Base-by-base conservation (phyloP, 2,113 vertebrate species). In the Gadus macrocephalus region DNA sequence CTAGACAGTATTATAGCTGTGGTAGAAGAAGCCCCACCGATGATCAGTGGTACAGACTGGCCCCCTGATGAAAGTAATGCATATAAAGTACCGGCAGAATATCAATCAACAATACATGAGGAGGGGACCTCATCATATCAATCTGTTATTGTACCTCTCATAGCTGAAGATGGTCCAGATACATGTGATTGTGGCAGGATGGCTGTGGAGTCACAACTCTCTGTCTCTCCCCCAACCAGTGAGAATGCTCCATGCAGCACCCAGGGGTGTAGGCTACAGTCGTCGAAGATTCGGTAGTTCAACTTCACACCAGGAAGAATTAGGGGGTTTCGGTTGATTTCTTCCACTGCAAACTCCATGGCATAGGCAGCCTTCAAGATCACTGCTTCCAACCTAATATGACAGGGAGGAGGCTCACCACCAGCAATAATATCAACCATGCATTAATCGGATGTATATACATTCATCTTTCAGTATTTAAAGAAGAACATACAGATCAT, bases 331-430 rank as follows among this genome's bases (percentile, higher is more conserved):
- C 60, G 71, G 77, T 93, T 93, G 67, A 93, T 93, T 81, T 93
- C 91, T 16, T 93, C 90, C 67, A 93, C 71, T 0, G 92, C 90
- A 81, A 90, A 93, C 20, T 89, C 63, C 83, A 92, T 82, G 14
- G 89, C 85, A 61, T 91, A 83, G 12, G 74, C 66, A 73, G 81
- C 81, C 49, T 77, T 82, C 17, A 88, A 68, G 2, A 82, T 19
- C 38, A 69, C 62, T 15, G 73, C 28, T 67, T 90, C 82, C 53
- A 90, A 86, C 67, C 86, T 89, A 70, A 80, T 8, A 68, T 9
- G n/a, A 61, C 25, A 62, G 61, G 22, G 5, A 5, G 72, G 3
- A 64, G 1, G 16, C 16, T 5, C 25, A 25, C 25, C 25, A 25
- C 25, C 25, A 25, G 25, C 25, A 25, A 25, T 25, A 25, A 25